phyloP scores from a whole-genome alignment of 2,888 invertebrate species.

The Tillus elongatus region DNA sequence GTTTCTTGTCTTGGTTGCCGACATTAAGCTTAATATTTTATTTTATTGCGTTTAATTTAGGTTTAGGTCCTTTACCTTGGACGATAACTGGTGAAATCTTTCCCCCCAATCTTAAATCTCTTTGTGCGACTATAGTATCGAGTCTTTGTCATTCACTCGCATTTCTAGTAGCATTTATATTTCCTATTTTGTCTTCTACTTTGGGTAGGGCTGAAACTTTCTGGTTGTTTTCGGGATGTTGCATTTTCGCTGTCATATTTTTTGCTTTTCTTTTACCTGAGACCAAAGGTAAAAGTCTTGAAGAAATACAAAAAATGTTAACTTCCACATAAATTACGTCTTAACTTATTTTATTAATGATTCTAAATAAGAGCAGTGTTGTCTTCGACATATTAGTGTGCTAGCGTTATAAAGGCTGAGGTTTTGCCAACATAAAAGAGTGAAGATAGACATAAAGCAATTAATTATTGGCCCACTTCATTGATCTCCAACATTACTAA shows the following conservation, averaged over 20 bases:
- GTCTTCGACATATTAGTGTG: too few species aligned
- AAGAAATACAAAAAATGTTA: constrained; percentile 16
- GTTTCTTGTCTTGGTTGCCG: constrained; percentile 59
- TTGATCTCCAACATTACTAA: too few species aligned
- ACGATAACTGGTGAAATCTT: constrained; percentile 71
- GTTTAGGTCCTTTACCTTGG: constrained; percentile 68
- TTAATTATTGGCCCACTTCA: too few species aligned
- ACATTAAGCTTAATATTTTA: not conserved
- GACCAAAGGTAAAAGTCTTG: constrained; percentile 22
- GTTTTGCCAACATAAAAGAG: not conserved
- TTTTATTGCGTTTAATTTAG: constrained; percentile 30
- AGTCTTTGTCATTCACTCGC: not conserved
- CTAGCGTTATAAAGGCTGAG: too few species aligned
- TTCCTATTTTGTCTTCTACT: constrained; percentile 1
- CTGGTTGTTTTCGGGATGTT: constrained; percentile 19
- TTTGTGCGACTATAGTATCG: constrained; percentile 55
- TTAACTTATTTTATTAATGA: too few species aligned
- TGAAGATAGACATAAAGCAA: not conserved
- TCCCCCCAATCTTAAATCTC: constrained; percentile 64
- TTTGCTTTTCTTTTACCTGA: constrained; percentile 18
- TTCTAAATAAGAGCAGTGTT: too few species aligned
- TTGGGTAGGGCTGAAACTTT: constrained; percentile 19
- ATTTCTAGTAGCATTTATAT: not conserved
- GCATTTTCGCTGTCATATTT: constrained; percentile 15
- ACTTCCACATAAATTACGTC: not conserved